Percentiles rank a stretch among this genome's conserved stretches.
These are phyloP conservation scores for Ischnura elegans DNA, from an alignment of 2,888 invertebrate species.

Conservation along the genomic window DNA sequence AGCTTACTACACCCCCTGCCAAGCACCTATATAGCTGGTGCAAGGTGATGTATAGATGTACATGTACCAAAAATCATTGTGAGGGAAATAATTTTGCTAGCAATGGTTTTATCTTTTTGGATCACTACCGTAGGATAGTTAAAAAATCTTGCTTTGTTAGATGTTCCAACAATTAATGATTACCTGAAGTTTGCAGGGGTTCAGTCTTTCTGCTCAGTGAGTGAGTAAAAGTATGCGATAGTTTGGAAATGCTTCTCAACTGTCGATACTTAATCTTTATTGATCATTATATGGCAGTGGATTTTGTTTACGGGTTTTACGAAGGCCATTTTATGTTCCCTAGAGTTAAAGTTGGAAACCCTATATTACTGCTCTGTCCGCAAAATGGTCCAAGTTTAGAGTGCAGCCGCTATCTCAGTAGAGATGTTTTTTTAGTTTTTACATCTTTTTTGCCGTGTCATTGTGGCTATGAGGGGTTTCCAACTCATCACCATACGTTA, in stretches of 20 bases:
- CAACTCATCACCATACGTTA: background rate
- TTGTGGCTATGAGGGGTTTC: background rate
- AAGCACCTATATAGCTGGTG: no score
- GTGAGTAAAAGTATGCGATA: background rate
- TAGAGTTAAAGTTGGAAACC: background rate
- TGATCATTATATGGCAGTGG: background rate
- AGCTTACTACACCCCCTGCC: no score
- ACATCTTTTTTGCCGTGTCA: background rate
- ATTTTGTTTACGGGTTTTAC: background rate
- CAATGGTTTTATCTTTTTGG: background rate
- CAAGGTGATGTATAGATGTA: no score
- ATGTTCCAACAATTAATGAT: background rate
- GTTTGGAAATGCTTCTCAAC: background rate
- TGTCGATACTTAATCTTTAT: background rate
- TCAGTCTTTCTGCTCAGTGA: background rate
- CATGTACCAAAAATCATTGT: no score
- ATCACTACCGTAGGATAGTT: background rate
- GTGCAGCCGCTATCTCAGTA: background rate
- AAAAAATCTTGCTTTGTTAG: background rate
- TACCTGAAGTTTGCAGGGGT: background rate
- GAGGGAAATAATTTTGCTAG: background rate
- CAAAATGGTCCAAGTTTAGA: background rate
- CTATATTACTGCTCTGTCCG: background rate
- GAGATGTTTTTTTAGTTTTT: background rate
- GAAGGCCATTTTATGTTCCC: background rate